Percentiles rank a stretch among this genome's conserved stretches.
Conservation (phyloP, 1,140 invertebrate genomes). For the Eupeodes corollae region DNA sequence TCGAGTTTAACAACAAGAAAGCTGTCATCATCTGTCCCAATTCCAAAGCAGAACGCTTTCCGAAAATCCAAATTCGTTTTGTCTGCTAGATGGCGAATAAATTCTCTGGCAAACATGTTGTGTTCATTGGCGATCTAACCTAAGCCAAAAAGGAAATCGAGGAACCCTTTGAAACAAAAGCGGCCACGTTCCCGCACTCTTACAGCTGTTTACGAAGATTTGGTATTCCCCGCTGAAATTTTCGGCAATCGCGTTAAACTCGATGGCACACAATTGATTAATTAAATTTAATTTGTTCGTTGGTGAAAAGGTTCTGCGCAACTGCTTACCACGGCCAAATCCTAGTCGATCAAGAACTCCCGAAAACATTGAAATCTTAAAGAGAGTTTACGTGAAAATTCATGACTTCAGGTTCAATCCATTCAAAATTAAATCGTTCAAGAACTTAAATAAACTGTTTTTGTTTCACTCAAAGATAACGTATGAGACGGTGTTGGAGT, state of each 20-base stretch:
- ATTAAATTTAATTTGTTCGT: no score
- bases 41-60: slow-evolving; percentile 92
- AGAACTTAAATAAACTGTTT: no score
- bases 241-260: slow-evolving; percentile 95
- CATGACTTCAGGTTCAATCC: no score
- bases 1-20: no score
- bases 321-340: no score
- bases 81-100: slow-evolving; percentile 99
- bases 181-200: slow-evolving; percentile 87
- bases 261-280: slow-evolving; percentile 91
- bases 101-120: slow-evolving; percentile 97
- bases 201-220: slow-evolving; percentile 95
- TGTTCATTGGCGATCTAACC: slow-evolving; percentile 96
- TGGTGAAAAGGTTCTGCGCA: no score
- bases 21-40: slow-evolving; percentile 97
- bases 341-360: no score
- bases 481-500: no score
- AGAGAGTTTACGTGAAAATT: no score
- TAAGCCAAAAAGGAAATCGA: slow-evolving; percentile 93
- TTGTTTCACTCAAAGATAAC: no score
- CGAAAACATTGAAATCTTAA: no score
- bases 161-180: slow-evolving; percentile 93
- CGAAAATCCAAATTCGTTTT: slow-evolving; percentile 92
- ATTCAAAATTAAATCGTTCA: no score
- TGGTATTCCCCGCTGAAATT: slow-evolving; percentile 98